These are phyloP conservation scores for Propithecus deckenii DNA, from an alignment of 2,797 vertebrate genomes.

Conservation along the genomic window DNA sequence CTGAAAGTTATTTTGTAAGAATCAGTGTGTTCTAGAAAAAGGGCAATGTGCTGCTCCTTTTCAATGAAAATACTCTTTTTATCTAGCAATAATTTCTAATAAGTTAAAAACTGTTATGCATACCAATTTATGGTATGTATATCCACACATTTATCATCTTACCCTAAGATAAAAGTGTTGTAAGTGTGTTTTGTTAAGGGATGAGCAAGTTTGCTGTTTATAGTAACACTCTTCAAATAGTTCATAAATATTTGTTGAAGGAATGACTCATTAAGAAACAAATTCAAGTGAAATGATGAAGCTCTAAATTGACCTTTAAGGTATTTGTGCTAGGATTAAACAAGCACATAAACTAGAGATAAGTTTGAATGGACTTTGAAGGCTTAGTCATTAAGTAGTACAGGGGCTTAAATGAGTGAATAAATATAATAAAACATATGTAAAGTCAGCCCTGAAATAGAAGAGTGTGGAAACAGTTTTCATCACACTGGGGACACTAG, in stretches of 20 bases:
- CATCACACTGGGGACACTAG: not conserved
- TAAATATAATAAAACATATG: not conserved
- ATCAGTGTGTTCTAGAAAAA: slow-evolving; percentile 14
- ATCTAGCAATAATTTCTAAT: slow-evolving; percentile 17
- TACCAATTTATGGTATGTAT: not conserved
- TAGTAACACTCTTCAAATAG: slow-evolving; percentile 40
- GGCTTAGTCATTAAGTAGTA: not conserved
- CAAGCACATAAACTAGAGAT: not conserved
- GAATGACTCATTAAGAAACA: slow-evolving; percentile 60
- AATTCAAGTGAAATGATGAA: slow-evolving; percentile 31
- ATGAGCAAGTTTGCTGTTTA: slow-evolving; percentile 24
- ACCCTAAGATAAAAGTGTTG: not conserved
- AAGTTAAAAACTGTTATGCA: not conserved
- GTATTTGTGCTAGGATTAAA: slow-evolving; percentile 42
- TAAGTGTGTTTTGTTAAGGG: not conserved
- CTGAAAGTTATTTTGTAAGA: not conserved
- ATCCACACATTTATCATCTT: not conserved
- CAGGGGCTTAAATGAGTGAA: not conserved
- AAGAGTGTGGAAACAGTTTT: not conserved
- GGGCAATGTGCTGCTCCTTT: not conserved
- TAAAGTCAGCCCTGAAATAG: not conserved
- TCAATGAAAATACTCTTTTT: not conserved
- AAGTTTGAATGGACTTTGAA: not conserved
- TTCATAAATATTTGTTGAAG: slow-evolving; percentile 64
- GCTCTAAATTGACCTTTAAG: slow-evolving; percentile 60